A percentile compares a stretch with the other conserved stretches of the same genome.
Conservation (phyloP, 1,140 invertebrate genomes). For the Ceratitis capitata region DNA sequence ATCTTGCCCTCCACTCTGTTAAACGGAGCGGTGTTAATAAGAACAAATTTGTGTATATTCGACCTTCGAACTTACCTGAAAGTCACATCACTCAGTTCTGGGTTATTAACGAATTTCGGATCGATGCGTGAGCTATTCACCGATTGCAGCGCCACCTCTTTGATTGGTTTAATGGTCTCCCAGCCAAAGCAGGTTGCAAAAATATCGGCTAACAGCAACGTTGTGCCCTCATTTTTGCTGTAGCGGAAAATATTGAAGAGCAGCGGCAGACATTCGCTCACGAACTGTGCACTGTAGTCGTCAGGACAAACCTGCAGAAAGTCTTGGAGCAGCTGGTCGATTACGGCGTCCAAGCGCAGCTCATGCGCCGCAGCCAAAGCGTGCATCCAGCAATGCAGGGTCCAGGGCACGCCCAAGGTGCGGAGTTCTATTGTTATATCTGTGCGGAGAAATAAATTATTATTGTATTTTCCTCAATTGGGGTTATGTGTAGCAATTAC, state of each 20-base stretch:
- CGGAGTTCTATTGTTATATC: constrained; percentile 87
- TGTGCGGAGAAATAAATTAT: constrained; percentile 53
- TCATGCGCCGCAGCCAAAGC: constrained; percentile 88
- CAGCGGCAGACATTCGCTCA: constrained; percentile 88
- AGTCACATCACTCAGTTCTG: constrained; percentile 88
- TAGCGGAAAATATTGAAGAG: constrained; percentile 90
- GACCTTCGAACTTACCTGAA: constrained; percentile 69
- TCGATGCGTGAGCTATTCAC: constrained; percentile 81
- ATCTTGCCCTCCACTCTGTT: constrained; percentile 84
- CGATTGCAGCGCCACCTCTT: constrained; percentile 74
- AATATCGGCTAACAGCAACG: constrained; percentile 85
- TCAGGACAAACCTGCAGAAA: constrained; percentile 87
- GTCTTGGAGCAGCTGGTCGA: constrained; percentile 89
- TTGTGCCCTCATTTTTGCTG: constrained; percentile 92
- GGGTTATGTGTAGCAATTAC: constrained; percentile 39
- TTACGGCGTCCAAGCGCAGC: constrained; percentile 82
- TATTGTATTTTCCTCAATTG: neutral
- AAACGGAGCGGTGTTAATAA: too few relatives aligned
- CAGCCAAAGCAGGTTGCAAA: constrained; percentile 89
- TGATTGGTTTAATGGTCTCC: constrained; percentile 82
- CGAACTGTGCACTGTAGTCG: constrained; percentile 88
- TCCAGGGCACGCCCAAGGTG: constrained; percentile 87
- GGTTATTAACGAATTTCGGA: constrained; percentile 92
- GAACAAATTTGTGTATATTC: too few relatives aligned
- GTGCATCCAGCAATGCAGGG: constrained; percentile 89